Percentiles rank a stretch among this genome's conserved stretches.
Evolutionary conservation across 30 jellyfish, hydroid and myxozoan species (phyloP).

Genomic region (Euphysa ruthae): DNA sequence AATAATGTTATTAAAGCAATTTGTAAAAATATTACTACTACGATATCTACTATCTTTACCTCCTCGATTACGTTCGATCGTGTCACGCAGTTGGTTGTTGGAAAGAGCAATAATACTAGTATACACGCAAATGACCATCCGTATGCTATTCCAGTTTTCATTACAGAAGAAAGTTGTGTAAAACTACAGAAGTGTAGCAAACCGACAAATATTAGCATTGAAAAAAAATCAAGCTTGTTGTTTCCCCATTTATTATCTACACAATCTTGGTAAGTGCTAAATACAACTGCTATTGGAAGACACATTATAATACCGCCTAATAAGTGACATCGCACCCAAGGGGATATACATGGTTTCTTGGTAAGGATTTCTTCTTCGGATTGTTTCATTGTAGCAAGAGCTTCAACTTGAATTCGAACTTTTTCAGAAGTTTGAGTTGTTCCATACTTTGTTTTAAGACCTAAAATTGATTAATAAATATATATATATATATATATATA

Average conservation of each 20-base stretch:
- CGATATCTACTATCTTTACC: slow-evolving; percentile 43
- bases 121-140: slow-evolving; percentile 52
- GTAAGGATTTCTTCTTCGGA: too few relatives aligned
- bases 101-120: slow-evolving; percentile 45
- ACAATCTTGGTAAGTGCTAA: slow-evolving; percentile 62
- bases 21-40: slow-evolving; percentile 55
- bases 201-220: slow-evolving; percentile 73
- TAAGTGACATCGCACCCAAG: slow-evolving; percentile 74
- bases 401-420: too few relatives aligned
- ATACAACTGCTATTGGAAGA: slow-evolving; percentile 57
- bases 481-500: too few relatives aligned
- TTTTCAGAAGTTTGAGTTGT: too few relatives aligned
- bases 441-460: too few relatives aligned
- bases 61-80: background rate
- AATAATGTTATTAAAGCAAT: slow-evolving; percentile 48
- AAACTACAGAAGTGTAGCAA: slow-evolving; percentile 85
- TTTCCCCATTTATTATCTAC: slow-evolving; percentile 31
- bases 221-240: slow-evolving; percentile 34
- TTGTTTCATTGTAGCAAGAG: too few relatives aligned
- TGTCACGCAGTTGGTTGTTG: slow-evolving; percentile 22
- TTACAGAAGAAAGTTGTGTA: slow-evolving; percentile 79
- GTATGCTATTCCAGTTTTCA: slow-evolving; percentile 74
- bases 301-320: slow-evolving; percentile 85
- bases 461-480: too few relatives aligned
- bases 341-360: too few relatives aligned